Conservation (phyloP, 2,888 invertebrate species). For the Drosophila lutescens region DNA sequence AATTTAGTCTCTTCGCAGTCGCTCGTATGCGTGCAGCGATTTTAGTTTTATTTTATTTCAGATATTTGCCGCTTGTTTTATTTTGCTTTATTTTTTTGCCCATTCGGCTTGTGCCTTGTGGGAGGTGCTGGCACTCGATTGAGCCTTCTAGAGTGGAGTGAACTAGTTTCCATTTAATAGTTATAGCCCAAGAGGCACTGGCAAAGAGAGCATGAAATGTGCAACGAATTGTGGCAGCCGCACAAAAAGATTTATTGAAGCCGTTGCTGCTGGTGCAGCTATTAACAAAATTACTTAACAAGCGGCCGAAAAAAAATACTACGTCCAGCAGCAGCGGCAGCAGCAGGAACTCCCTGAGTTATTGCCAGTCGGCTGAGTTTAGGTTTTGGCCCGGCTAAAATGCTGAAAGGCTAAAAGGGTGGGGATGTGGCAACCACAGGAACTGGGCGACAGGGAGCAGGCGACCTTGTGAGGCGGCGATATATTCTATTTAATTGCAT, state of each 20-base stretch:
- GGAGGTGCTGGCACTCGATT: constrained; percentile 46
- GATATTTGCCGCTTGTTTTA: constrained; percentile 20
- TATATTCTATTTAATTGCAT: constrained; percentile 80
- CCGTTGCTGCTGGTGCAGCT: constrained; percentile 57
- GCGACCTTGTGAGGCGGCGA: constrained; percentile 53
- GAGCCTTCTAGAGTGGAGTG: constrained; percentile 53
- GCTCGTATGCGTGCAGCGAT: constrained; percentile 70
- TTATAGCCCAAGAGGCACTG: constrained; percentile 44
- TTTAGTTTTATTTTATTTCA: constrained; percentile 46
- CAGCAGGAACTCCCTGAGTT: constrained; percentile 53
- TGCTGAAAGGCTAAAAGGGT: constrained; percentile 2
- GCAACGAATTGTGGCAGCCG: constrained; percentile 78
- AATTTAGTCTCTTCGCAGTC: constrained; percentile 40
- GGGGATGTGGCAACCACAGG: constrained; percentile 29
- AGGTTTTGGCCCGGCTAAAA: constrained; percentile 51
- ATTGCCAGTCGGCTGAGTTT: constrained; percentile 72
- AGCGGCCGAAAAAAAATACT: constrained; percentile 56
- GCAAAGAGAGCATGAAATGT: constrained; percentile 78
- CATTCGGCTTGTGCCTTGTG: constrained; percentile 27
- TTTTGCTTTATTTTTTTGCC: constrained; percentile 4
- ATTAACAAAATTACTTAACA: constrained; percentile 80
- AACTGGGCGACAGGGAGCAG: constrained; percentile 16
- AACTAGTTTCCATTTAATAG: constrained; percentile 76
- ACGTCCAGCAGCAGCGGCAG: constrained; percentile 13
- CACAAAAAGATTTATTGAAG: constrained; percentile 74